Conservation (phyloP, 1,140 invertebrate species). For the Drosophila seguyi region DNA sequence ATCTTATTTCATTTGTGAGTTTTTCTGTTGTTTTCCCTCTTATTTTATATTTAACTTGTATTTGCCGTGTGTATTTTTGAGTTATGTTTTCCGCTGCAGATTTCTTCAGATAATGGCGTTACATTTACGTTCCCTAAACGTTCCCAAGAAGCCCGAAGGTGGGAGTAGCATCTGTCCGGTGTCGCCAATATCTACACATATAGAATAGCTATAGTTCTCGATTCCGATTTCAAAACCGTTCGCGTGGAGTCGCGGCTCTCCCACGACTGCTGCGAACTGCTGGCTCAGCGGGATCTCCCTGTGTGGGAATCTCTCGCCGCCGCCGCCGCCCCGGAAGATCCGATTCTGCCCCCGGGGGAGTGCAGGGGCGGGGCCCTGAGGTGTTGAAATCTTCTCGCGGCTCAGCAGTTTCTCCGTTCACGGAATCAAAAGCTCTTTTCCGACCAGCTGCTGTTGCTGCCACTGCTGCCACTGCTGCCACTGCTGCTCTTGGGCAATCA, state of each 20-base stretch:
- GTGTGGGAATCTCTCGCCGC: constrained; percentile 14
- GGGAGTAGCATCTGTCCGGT: constrained; percentile 9
- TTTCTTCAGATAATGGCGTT: constrained; percentile 75
- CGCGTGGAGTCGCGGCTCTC: constrained; percentile 41
- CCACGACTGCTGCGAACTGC: constrained; percentile 44
- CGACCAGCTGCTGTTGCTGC: not conserved
- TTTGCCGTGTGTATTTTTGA: constrained; percentile 65
- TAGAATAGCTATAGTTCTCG: not conserved
- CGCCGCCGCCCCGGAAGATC: constrained; percentile 1
- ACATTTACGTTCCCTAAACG: constrained; percentile 76
- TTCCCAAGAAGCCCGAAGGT: constrained; percentile 23
- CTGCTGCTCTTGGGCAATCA: constrained; percentile 42
- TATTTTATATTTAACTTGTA: constrained; percentile 63
- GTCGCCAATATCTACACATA: constrained; percentile 2
- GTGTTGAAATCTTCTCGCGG: constrained; percentile 62
- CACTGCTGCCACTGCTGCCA: too few relatives aligned
- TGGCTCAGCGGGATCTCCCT: constrained; percentile 48
- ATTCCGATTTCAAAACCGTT: constrained; percentile 55
- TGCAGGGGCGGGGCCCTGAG: not conserved
- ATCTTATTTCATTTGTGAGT: constrained; percentile 78
- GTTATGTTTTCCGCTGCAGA: constrained; percentile 82
- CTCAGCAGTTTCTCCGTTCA: constrained; percentile 73
- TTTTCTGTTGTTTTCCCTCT: constrained; percentile 39
- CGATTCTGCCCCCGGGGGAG: not conserved
- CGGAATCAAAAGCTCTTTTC: constrained; percentile 38